Base-by-base conservation (phyloP, 2,888 invertebrate species). In the Chorisops tibialis region DNA sequence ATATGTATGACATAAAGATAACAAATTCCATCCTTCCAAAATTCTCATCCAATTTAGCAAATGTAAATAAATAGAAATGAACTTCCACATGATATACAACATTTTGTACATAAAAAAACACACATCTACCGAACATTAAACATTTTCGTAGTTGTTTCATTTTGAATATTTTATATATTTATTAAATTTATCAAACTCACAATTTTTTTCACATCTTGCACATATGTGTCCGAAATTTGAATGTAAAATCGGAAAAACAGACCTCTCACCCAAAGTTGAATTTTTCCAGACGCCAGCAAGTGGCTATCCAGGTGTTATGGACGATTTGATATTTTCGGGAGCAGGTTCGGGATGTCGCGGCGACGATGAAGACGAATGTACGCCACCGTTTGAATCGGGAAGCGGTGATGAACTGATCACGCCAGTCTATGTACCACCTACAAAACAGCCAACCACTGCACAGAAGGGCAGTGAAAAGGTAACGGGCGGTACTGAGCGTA, bases 371-470 rank as follows among this genome's bases (percentile, higher is more conserved):
- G 95, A 94, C 71, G 94, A 94, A 68, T 95, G 95, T 74, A 85
- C 87, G 1, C 91, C 93, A 11, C 81, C 90, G 35, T 89, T 89
- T 37, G 91, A 92, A 69, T 85, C 87, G 1, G 91, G 89, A 9
- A 89, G 91, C 43, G 92, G 92, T 66, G 95, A 96, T 74, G 95
- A 95, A 74, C 84, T 96, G 61, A 93, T 96, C 68, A 95, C 93
- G 1, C 94, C 96, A 0, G 93, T 95, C 1, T 93, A 93, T 75
- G 89, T 93, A 12, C 91, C 92, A 1, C 88, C 92, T 2, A 87
- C 88, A 35, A 82, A 84, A 69, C 89, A 89, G 12, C 87, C 87
- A 9, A 85, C 87, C 1, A 83, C 79, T 37, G 70, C 75, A 51
- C 70, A 71, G 77, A 54, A 74, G 74, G 1, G 76, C 72, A 1